phyloP scores from a whole-genome alignment of 2,797 vertebrate species.

The Myotis myotis region DNA sequence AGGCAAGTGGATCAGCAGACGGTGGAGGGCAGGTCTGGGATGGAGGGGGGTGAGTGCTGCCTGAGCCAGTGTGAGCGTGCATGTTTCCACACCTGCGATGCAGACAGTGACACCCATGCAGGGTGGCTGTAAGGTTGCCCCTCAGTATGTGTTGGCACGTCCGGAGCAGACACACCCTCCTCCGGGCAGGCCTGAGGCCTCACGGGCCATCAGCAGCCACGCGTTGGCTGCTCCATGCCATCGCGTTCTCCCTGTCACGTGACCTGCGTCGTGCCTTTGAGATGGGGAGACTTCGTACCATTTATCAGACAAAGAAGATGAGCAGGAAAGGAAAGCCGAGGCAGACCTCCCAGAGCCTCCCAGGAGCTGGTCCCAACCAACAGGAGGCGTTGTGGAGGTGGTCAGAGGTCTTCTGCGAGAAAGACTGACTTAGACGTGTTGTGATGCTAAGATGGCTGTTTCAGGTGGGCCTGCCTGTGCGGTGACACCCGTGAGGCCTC shows the following conservation, averaged over 20 bases:
- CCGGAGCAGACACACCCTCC: neutral
- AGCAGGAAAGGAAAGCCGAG: neutral
- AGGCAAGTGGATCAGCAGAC: neutral
- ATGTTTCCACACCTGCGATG: neutral
- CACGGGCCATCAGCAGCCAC: neutral
- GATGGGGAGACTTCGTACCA: neutral
- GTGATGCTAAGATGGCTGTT: neutral
- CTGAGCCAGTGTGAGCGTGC: too few species aligned
- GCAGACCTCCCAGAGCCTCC: neutral
- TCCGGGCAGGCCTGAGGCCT: neutral
- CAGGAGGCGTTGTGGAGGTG: neutral
- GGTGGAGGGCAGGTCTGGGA: neutral
- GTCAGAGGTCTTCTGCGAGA: neutral
- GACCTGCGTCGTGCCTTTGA: neutral
- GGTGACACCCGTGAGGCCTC: too few species aligned
- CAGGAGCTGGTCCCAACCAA: neutral
- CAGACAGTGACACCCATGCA: neutral
- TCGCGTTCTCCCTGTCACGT: neutral
- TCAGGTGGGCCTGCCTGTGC: neutral
- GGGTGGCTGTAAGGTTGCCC: neutral
- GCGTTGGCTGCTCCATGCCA: neutral
- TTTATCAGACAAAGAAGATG: neutral
- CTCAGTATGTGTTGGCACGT: neutral
- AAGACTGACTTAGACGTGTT: accelerated
- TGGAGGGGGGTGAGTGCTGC: too few species aligned